Base-by-base conservation (phyloP, 2,113 vertebrate species). In the Myotis davidii region DNA sequence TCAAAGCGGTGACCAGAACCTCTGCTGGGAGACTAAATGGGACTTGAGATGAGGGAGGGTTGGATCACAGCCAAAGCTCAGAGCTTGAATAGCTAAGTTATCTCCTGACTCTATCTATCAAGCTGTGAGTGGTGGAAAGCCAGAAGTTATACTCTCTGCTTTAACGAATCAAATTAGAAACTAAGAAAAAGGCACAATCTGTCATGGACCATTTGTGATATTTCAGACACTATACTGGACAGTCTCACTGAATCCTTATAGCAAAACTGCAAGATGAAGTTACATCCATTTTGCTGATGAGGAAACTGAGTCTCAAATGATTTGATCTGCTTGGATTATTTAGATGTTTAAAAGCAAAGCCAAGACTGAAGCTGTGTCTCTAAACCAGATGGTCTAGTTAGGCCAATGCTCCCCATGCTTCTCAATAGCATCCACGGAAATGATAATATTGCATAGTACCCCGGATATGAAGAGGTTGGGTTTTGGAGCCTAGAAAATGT, bases 301-400 rank as follows among this genome's bases (percentile, higher is more conserved):
- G 54, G 29, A 90, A 86, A 94, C n/a, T 88, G 42, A 93, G 34
- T 56, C 32, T 94, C 61, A 85, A 77, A 67, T 79, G 90, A 65
- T 45, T 69, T n/a, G 4, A 9, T 69, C 17, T 69, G 21, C 37
- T 95, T 34, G 34, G 21, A 25, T 69, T 59, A 77, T 34, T 91
- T 88, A 64, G 21, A n/a, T 76, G 76, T 56, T 93, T 11, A 61
- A 52, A 95, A 50, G 32, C 20, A 72, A 90, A 76, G 21, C 45
- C 14, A 64, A 83, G n/a, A 39, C 20, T 9, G 10, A 86, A 95
- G 14, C 48, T 54, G 11, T 77, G 39, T 59, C 27, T 79, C 73
- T 18, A 27, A 91, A 72, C 50, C 23, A 67, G 6, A 59, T 73
- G 32, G 25, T 89, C 82, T 81, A 59, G 39, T 39, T 67, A 87